Percentiles rank a stretch among this genome's conserved stretches.
These are phyloP conservation scores for Mixornis gularis DNA, from an alignment of 2,113 vertebrate genomes.

Conservation along the genomic window DNA sequence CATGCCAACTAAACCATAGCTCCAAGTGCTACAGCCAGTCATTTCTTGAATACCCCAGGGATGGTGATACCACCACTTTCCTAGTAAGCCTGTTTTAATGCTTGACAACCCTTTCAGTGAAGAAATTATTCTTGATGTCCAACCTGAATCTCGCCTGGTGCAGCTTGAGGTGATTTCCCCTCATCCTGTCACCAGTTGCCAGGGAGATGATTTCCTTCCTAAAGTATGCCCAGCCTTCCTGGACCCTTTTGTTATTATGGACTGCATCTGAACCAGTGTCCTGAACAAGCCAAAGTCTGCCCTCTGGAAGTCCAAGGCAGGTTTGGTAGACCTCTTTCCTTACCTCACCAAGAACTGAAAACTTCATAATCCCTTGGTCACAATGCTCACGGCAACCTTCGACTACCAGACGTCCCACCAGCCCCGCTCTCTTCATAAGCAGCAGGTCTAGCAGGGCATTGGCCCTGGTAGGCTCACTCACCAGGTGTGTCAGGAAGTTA, in stretches of 20 bases:
- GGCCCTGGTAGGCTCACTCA: background rate
- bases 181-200: background rate
- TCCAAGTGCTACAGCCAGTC: background rate
- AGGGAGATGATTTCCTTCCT: background rate
- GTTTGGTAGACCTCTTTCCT: background rate
- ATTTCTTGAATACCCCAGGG: background rate
- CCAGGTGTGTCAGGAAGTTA: background rate
- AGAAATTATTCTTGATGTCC: background rate
- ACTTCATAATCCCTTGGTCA: background rate
- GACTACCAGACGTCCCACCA: background rate
- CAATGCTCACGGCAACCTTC: rapidly evolving
- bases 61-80: background rate
- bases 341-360: background rate
- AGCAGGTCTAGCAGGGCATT: background rate
- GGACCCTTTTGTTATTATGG: background rate
- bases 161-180: background rate
- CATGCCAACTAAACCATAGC: background rate
- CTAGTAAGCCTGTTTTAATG: background rate
- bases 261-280: background rate
- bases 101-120: background rate
- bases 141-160: background rate
- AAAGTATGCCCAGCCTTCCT: background rate
- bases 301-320: background rate
- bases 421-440: background rate
- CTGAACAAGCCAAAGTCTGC: background rate